Evolutionary conservation across 2,797 vertebrate species (phyloP).

Genomic region (Morus bassanus): DNA sequence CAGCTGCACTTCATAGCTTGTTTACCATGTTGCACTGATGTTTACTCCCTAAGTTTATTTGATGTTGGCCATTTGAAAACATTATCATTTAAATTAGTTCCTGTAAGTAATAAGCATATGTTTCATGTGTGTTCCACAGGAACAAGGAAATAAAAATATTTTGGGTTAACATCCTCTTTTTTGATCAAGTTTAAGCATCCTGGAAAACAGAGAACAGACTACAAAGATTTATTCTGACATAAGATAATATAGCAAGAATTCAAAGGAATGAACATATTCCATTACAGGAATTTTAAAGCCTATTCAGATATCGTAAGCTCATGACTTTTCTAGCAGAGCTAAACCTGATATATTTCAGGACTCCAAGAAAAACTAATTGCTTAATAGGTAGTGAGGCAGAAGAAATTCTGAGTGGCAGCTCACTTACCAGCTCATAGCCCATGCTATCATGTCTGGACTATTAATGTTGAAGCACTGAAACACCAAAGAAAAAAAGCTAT

Average conservation of each 20-base stretch:
- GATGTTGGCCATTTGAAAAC: slow-evolving; percentile 68
- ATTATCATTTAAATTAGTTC: slow-evolving; percentile 71
- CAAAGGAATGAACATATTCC: not conserved
- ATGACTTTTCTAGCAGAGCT: not conserved
- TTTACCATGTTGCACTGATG: slow-evolving; percentile 63
- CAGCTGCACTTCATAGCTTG: slow-evolving; percentile 71
- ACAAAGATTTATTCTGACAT: not conserved
- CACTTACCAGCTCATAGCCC: not conserved
- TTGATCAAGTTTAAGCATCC: not conserved
- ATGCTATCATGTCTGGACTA: not conserved
- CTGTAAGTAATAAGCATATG: slow-evolving; percentile 71
- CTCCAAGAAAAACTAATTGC: not conserved
- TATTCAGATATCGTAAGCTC: not conserved
- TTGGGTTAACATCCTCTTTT: not conserved
- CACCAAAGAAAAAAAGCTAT: not conserved
- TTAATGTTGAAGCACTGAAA: not conserved
- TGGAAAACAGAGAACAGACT: not conserved
- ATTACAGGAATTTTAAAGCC: not conserved
- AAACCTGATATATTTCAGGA: not conserved
- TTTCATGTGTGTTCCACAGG: slow-evolving; percentile 33
- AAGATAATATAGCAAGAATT: not conserved
- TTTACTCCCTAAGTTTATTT: slow-evolving; percentile 69
- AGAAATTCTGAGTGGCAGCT: not conserved
- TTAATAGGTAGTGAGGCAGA: not conserved
- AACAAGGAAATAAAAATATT: not conserved